phyloP scores from a whole-genome alignment of 1,140 invertebrate genomes.

The Penaeus indicus region DNA sequence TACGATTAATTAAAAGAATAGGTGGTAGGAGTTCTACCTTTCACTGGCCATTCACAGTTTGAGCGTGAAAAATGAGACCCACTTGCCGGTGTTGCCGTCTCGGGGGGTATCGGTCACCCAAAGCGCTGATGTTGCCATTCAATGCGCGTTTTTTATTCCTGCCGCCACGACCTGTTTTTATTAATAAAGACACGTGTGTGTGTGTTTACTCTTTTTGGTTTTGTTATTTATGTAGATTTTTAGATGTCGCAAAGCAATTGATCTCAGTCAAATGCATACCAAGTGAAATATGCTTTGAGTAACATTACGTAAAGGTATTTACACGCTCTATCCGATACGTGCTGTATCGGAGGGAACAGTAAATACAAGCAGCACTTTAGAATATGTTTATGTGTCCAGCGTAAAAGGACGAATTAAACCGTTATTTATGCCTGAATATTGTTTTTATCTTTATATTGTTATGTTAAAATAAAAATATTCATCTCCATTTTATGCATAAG shows the following conservation, averaged over 20 bases:
- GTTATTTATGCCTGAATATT: too few relatives aligned
- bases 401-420: too few relatives aligned
- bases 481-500: too few relatives aligned
- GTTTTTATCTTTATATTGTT: too few relatives aligned
- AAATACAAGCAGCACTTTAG: too few relatives aligned
- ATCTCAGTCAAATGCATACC: background rate
- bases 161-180: background rate
- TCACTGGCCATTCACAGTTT: conserved; percentile 59
- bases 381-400: too few relatives aligned
- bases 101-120: background rate
- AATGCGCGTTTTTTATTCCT: background rate
- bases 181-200: too few relatives aligned
- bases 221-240: background rate
- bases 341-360: too few relatives aligned
- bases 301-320: too few relatives aligned
- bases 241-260: background rate
- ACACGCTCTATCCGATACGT: too few relatives aligned
- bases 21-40: conserved; percentile 57
- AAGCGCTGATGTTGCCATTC: background rate
- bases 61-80: conserved; percentile 56
- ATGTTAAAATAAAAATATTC: too few relatives aligned
- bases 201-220: background rate
- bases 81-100: conserved; percentile 58
- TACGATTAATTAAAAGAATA: conserved; percentile 65
- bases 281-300: too few relatives aligned